Evolutionary conservation across 2,888 invertebrate species (phyloP).

Genomic region (Aporophyla nigra): DNA sequence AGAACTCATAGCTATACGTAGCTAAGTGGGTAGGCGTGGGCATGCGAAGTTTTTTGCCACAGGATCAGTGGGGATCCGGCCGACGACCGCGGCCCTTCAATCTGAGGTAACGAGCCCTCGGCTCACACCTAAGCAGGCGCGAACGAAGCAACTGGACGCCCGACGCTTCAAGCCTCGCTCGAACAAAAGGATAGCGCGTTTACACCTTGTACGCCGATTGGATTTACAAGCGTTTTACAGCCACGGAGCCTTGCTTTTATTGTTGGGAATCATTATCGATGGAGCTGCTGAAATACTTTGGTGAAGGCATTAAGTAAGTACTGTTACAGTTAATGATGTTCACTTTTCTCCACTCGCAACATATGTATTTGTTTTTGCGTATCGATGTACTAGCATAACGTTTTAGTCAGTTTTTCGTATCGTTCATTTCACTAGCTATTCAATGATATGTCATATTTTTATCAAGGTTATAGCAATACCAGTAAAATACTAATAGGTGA

Average conservation of each 20-base stretch:
- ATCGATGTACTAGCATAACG: not conserved
- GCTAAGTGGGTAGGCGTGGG: constrained; percentile 59
- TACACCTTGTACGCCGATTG: constrained; percentile 52
- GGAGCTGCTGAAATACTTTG: constrained; percentile 45
- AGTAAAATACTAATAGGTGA: not conserved
- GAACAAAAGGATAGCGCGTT: constrained; percentile 82
- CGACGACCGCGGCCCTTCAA: constrained; percentile 88
- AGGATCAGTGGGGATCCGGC: constrained; percentile 79
- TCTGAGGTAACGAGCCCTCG: constrained; percentile 86
- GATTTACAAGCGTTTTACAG: constrained; percentile 57
- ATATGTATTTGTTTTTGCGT: not conserved
- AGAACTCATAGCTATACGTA: constrained; percentile 60
- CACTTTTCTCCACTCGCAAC: not conserved
- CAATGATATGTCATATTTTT: not conserved
- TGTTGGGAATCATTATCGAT: constrained; percentile 45
- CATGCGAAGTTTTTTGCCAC: constrained; percentile 71
- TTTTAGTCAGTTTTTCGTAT: not conserved
- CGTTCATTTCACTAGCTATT: not conserved
- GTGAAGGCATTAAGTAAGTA: constrained; percentile 17
- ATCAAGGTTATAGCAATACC: not conserved
- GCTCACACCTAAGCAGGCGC: constrained; percentile 86
- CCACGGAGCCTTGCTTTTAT: constrained; percentile 41
- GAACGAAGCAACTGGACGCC: constrained; percentile 84
- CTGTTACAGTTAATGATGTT: not conserved
- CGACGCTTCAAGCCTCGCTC: constrained; percentile 52